These are phyloP conservation scores for Dascyllus trimaculatus DNA, from an alignment of 2,113 vertebrate genomes.

Conservation along the genomic window DNA sequence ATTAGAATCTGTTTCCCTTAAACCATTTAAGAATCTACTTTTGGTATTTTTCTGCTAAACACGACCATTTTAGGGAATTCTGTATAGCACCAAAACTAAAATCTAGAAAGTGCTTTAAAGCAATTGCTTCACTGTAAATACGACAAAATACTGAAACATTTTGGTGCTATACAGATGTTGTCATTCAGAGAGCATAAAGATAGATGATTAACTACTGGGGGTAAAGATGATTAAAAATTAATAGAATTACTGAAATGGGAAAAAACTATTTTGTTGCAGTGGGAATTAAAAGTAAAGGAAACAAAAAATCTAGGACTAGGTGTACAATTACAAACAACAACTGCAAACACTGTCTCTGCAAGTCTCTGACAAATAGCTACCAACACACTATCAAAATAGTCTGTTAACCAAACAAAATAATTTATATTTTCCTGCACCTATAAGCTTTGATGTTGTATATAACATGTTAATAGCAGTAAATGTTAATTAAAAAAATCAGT, in stretches of 20 bases:
- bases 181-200: not conserved
- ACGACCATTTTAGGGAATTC: not conserved
- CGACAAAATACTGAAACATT: slow-evolving; percentile 43
- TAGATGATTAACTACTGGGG: not conserved
- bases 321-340: slow-evolving; percentile 46
- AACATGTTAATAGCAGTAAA: slow-evolving; percentile 32
- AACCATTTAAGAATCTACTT: not conserved
- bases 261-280: not conserved
- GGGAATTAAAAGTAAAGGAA: not conserved
- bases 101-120: slow-evolving; percentile 35
- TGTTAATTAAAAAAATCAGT: slow-evolving; percentile 11
- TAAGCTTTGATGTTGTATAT: slow-evolving; percentile 22
- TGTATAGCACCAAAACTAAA: slow-evolving; percentile 29
- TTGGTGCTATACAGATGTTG: slow-evolving; percentile 30
- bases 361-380: slow-evolving; percentile 37
- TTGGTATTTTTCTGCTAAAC: slow-evolving; percentile 5
- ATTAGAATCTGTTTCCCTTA: not conserved
- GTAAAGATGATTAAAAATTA: not conserved
- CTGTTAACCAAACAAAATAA: slow-evolving; percentile 55
- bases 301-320: slow-evolving; percentile 2
- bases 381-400: slow-evolving; percentile 45
- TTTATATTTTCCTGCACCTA: slow-evolving; percentile 31
- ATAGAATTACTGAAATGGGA: not conserved
- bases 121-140: slow-evolving; percentile 9
- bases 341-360: slow-evolving; percentile 53